Evolutionary conservation across 1,140 invertebrate species (phyloP).

Genomic region (Leptestheria dahalacensis): DNA sequence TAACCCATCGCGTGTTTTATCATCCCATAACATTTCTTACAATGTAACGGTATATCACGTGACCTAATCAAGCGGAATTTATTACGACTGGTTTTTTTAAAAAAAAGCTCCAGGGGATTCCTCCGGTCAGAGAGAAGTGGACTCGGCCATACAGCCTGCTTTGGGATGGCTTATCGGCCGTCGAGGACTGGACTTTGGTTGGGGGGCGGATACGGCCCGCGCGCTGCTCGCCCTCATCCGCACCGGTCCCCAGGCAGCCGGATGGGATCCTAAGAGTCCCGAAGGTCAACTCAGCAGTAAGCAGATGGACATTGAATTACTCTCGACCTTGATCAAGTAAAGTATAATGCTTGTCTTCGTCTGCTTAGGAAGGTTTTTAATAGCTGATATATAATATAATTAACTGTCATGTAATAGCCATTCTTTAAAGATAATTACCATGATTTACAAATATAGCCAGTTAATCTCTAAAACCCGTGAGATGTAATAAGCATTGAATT

Average conservation of each 20-base stretch:
- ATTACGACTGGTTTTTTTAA: neutral
- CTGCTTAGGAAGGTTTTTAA: too few species aligned
- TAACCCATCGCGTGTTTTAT: too few species aligned
- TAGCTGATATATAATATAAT: too few species aligned
- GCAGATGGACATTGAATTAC: constrained; percentile 65
- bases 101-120: constrained; percentile 22
- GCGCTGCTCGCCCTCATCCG: constrained; percentile 22
- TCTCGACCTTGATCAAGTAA: constrained; percentile 58
- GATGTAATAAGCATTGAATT: too few species aligned
- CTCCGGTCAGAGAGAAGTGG: too few species aligned
- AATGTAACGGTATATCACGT: too few species aligned
- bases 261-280: constrained; percentile 24
- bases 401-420: too few species aligned
- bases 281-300: constrained; percentile 62
- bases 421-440: too few species aligned
- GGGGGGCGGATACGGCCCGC: constrained; percentile 22
- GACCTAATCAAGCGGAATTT: neutral
- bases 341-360: neutral
- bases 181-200: constrained; percentile 19
- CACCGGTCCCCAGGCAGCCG: constrained; percentile 17
- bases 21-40: too few species aligned
- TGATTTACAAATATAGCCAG: too few species aligned
- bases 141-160: constrained; percentile 12
- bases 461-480: too few species aligned
- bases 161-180: constrained; percentile 19